Base-by-base conservation (phyloP, 2,113 vertebrate species). In the Aramus guarauna region DNA sequence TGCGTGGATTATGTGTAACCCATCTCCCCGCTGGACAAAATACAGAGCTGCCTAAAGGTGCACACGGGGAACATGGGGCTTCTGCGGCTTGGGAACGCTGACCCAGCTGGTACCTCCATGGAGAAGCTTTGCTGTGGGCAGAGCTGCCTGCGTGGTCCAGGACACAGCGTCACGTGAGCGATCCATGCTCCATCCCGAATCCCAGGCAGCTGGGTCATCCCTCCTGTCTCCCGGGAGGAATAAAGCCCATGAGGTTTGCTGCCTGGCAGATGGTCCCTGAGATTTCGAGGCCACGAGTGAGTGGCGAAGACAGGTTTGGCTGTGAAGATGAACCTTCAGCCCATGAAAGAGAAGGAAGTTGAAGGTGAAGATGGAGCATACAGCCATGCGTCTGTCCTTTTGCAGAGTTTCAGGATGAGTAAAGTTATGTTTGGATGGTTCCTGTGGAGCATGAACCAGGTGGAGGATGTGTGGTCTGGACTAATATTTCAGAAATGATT, bases 221-320 rank as follows among this genome's bases (percentile, higher is more conserved):
- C 41, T 77, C 34, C 13, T 56, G 73, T 67, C 34, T 60, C 41
- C 32, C 20, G 45, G 9, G 39, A 39, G 60, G 64, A 80, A 74
- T 24, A 47, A 64, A 74, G 29, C 12, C 47, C 9, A 5, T 15
- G 29, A 27, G 23, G 8, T 53, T 37, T 63, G n/a, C 37, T 48
- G 27, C 1, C 0, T 22, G 23, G 27, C 3, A 3, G 29, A 12
- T 0, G 1, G 18, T 19, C 16, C 16, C 36, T 23, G 56, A 60
- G 45, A 52, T 68, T 76, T 48, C 0, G 0, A 53, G 73, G 26
- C 30, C 12, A 13, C 6, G 24, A 67, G 34, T 0, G 3, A 39
- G 16, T 5, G n/a, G 8, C 32, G 43, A 87, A 55, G 29, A 45
- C 24, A 67, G 36, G 27, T 30, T 52, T 4, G 2, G 36, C 55